These are phyloP conservation scores for Dione juno DNA, from an alignment of 2,888 invertebrate genomes.

Conservation along the genomic window DNA sequence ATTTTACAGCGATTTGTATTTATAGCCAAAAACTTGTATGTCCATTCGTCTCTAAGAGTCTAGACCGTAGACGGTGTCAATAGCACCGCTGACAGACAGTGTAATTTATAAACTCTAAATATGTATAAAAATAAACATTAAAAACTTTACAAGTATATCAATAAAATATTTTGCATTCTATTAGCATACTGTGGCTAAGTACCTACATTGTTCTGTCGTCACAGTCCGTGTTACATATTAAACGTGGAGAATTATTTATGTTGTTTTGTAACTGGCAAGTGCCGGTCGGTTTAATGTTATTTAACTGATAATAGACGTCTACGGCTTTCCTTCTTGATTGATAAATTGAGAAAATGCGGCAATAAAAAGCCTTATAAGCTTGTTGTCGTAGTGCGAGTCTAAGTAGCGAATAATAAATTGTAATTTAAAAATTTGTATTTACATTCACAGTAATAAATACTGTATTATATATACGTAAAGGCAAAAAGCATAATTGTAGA, in stretches of 20 bases:
- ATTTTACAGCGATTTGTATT: no score
- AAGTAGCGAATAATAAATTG: no score
- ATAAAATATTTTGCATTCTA: slow-evolving; percentile 6
- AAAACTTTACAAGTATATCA: neutral
- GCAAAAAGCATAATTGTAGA: no score
- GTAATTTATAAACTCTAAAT: neutral
- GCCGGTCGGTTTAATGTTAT: neutral
- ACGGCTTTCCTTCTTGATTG: neutral
- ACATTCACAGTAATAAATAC: no score
- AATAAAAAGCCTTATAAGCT: no score
- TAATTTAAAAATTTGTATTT: no score
- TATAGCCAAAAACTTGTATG: no score
- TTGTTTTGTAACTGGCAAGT: neutral
- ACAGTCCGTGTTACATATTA: slow-evolving; percentile 23
- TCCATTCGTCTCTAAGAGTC: no score
- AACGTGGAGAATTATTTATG: slow-evolving; percentile 16
- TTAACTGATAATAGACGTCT: neutral
- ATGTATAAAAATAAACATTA: neutral
- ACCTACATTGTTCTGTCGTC: slow-evolving; percentile 20
- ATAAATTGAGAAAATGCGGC: neutral
- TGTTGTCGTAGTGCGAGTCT: no score
- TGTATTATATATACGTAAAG: no score
- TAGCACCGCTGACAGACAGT: neutral
- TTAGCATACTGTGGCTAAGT: slow-evolving; percentile 14
- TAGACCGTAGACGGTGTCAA: no score